A percentile compares a stretch with the other conserved stretches of the same genome.
phyloP scores from a whole-genome alignment of 1,140 invertebrate genomes.

The Drosophila nikananu region DNA sequence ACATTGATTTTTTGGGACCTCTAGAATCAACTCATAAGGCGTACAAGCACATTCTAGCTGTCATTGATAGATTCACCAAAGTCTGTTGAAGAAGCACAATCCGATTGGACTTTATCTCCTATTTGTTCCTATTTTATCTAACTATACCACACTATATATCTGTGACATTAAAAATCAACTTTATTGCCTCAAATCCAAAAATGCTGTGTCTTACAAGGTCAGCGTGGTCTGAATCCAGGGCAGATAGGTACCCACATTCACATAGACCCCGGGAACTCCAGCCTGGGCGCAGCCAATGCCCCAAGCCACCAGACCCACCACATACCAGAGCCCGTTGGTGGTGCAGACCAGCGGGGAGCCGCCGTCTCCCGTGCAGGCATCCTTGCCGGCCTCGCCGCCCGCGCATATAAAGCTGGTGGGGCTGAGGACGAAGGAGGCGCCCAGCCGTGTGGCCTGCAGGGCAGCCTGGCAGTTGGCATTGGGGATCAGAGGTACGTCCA shows the following conservation, averaged over 20 bases:
- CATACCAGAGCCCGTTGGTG: constrained; percentile 87
- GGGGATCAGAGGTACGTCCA: constrained; percentile 90
- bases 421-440: constrained; percentile 88
- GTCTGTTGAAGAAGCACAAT: too few species aligned
- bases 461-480: constrained; percentile 88
- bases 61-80: constrained; percentile 1
- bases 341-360: constrained; percentile 91
- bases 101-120: not conserved
- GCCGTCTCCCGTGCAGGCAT: constrained; percentile 92
- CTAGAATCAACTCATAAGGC: not conserved
- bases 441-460: constrained; percentile 89
- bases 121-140: not conserved
- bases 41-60: constrained; percentile 2
- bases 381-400: constrained; percentile 91
- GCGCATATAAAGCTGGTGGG: constrained; percentile 91
- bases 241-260: constrained; percentile 88
- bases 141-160: not conserved
- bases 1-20: not conserved
- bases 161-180: not conserved
- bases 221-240: constrained; percentile 88
- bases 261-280: constrained; percentile 89
- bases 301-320: constrained; percentile 91
- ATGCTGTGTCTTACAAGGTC: constrained; percentile 31
- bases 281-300: constrained; percentile 89
- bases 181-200: not conserved